phyloP scores from a whole-genome alignment of 2,888 invertebrate species.

The Xestia xanthographa region DNA sequence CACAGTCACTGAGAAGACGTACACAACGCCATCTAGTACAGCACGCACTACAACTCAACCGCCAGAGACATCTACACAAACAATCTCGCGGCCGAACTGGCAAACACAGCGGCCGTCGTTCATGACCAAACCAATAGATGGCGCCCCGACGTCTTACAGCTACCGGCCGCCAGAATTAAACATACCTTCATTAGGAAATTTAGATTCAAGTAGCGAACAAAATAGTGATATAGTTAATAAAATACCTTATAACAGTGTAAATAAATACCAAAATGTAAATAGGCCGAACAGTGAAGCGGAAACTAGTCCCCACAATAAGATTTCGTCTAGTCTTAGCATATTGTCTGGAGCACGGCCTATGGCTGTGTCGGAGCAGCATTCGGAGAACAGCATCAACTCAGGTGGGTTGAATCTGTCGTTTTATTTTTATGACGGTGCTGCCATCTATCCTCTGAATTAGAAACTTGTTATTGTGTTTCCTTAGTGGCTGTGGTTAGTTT shows the following conservation, averaged over 20 bases:
- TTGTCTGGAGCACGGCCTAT: slow-evolving; percentile 87
- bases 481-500: background rate
- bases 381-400: slow-evolving; percentile 87
- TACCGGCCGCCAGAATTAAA: slow-evolving; percentile 88
- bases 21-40: slow-evolving; percentile 84
- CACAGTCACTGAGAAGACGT: slow-evolving; percentile 82
- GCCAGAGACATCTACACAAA: slow-evolving; percentile 80
- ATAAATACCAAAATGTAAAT: slow-evolving; percentile 90
- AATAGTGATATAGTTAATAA: slow-evolving; percentile 91
- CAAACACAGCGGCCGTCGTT: slow-evolving; percentile 89
- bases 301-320: slow-evolving; percentile 90
- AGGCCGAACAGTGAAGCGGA: slow-evolving; percentile 87
- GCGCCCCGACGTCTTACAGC: slow-evolving; percentile 84
- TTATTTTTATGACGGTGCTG: background rate
- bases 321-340: slow-evolving; percentile 90
- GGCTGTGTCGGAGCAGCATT: slow-evolving; percentile 87
- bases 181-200: slow-evolving; percentile 86
- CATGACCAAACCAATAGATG: slow-evolving; percentile 90
- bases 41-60: slow-evolving; percentile 71
- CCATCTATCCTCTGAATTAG: slow-evolving; percentile 30
- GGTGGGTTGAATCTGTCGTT: slow-evolving; percentile 75
- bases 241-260: slow-evolving; percentile 90
- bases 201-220: slow-evolving; percentile 89
- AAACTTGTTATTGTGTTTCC: background rate
- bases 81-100: slow-evolving; percentile 79